Conservation (phyloP, 2,797 vertebrate genomes). For the Pseudocheirus occidentalis region DNA sequence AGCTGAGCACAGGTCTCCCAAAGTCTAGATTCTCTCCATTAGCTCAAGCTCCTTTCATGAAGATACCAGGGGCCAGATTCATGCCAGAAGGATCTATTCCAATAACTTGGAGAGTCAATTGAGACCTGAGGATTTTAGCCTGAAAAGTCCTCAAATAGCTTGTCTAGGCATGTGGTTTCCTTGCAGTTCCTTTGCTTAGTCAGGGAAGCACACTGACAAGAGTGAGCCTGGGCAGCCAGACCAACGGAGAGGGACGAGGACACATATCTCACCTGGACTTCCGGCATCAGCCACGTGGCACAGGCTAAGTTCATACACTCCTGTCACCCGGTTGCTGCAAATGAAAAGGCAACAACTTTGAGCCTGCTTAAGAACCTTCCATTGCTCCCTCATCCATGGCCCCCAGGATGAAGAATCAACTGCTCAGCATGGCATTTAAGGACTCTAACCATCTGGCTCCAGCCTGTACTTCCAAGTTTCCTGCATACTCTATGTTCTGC, state of each 20-base stretch:
- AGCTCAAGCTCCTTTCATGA: background rate
- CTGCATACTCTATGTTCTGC: background rate
- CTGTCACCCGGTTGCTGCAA: constrained; percentile 94
- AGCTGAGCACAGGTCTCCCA: background rate
- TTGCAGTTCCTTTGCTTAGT: background rate
- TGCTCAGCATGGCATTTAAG: background rate
- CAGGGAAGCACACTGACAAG: background rate
- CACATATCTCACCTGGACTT: constrained; percentile 90
- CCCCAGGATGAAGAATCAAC: background rate
- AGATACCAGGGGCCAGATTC: background rate
- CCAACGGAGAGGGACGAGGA: rapidly evolving
- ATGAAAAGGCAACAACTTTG: background rate
- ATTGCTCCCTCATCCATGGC: background rate
- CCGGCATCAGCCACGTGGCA: constrained; percentile 94
- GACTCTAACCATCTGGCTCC: background rate
- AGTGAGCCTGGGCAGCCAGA: background rate
- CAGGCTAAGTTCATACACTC: constrained; percentile 96
- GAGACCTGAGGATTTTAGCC: background rate
- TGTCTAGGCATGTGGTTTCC: background rate
- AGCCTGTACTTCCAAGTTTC: background rate
- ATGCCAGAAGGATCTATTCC: background rate
- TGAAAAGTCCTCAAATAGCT: background rate
- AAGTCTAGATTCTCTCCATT: background rate
- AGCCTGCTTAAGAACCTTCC: background rate
- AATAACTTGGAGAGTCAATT: background rate